A percentile compares a stretch with the other conserved stretches of the same genome.
phyloP scores from a whole-genome alignment of 2,113 vertebrate species.

The Notarius lentiginosus region DNA sequence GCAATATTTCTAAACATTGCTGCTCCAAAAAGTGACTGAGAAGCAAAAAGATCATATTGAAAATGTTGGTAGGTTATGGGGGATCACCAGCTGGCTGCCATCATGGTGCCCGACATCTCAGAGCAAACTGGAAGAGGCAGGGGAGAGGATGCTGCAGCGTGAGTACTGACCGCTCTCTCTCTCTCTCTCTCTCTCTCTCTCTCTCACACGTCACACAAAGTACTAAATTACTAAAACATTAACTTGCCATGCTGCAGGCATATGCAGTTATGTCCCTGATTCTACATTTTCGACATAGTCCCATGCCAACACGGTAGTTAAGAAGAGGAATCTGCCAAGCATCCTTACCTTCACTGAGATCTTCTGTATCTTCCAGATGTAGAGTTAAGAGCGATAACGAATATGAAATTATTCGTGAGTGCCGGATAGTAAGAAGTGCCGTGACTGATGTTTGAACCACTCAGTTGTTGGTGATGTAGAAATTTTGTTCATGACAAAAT shows the following conservation, averaged over 20 bases:
- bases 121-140: slow-evolving; percentile 84
- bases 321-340: background rate
- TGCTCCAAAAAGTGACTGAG: background rate
- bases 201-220: background rate
- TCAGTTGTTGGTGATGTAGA: background rate
- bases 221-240: background rate
- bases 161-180: slow-evolving; percentile 56
- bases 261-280: background rate
- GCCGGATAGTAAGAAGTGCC: background rate
- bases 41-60: background rate
- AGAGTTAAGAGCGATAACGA: no score
- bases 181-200: background rate
- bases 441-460: background rate
- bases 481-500: background rate
- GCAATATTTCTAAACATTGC: background rate
- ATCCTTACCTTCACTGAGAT: background rate
- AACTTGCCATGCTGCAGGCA: background rate
- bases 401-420: background rate
- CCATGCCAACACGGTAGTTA: background rate
- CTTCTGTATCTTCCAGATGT: background rate
- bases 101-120: slow-evolving; percentile 91
- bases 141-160: slow-evolving; percentile 91
- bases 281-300: background rate
- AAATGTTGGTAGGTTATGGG: slow-evolving; percentile 78
- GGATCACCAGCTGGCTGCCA: slow-evolving; percentile 88